phyloP scores from a whole-genome alignment of 2,113 vertebrate genomes.

The Rousettus leschenaultii region DNA sequence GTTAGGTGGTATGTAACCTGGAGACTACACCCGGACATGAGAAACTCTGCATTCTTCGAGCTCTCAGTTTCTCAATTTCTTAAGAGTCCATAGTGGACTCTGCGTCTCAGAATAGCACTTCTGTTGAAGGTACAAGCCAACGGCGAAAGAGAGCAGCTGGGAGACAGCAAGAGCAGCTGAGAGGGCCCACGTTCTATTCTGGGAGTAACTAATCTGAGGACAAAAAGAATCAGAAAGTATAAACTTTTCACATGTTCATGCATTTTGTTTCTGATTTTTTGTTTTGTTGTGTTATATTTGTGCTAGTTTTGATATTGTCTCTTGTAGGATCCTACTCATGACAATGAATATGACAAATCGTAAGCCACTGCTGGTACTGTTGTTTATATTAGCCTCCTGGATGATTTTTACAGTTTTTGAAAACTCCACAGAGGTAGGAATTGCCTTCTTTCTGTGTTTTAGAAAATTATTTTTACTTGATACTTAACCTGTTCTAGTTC shows the following conservation, averaged over 20 bases:
- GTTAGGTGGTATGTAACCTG: too few relatives aligned
- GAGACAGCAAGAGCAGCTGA: neutral
- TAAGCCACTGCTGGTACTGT: neutral
- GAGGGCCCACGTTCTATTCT: neutral
- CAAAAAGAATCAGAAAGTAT: neutral
- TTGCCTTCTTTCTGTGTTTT: neutral
- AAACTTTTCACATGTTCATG: neutral
- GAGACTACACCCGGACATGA: neutral
- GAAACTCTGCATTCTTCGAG: neutral
- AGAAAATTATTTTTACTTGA: neutral
- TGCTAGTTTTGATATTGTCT: neutral
- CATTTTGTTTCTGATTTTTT: neutral
- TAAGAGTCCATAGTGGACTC: neutral
- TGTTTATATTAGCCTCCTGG: neutral
- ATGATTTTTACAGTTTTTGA: neutral
- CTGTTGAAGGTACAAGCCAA: neutral
- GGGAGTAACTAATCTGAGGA: neutral
- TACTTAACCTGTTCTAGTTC: neutral
- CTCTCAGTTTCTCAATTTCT: neutral
- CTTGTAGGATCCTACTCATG: neutral
- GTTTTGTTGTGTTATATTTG: neutral
- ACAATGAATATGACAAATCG: neutral
- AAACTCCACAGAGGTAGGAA: constrained; percentile 32
- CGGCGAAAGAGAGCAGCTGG: neutral
- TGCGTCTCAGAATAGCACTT: neutral